These are phyloP conservation scores for Grammomys surdaster DNA, from an alignment of 2,113 vertebrate genomes.

Conservation along the genomic window DNA sequence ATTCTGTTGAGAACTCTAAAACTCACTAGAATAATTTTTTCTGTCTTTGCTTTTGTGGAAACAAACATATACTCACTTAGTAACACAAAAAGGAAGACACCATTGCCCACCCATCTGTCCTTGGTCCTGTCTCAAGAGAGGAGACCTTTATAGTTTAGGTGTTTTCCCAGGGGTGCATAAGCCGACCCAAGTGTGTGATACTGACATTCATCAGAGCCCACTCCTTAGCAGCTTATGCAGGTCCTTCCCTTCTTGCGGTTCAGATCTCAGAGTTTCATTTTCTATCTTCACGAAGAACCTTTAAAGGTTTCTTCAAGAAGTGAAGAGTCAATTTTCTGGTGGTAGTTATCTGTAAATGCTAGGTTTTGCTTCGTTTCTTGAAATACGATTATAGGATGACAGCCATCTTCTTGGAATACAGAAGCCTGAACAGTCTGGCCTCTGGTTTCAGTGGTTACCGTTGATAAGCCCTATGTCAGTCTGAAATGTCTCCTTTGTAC, in stretches of 20 bases:
- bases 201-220: not conserved
- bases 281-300: not conserved
- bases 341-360: not conserved
- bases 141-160: not conserved
- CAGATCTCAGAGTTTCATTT: not conserved
- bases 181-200: not conserved
- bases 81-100: not conserved
- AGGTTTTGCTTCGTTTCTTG: not conserved
- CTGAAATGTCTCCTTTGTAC: not conserved
- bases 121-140: not conserved
- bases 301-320: not conserved
- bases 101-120: accelerated
- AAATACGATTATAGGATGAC: not conserved
- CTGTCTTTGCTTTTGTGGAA: not conserved
- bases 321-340: not conserved
- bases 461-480: not conserved
- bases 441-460: not conserved
- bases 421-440: not conserved
- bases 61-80: not conserved
- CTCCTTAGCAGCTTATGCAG: accelerated
- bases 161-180: not conserved
- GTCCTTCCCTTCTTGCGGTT: not conserved
- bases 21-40: not conserved
- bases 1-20: not conserved
- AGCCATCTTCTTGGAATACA: not conserved